Evolutionary conservation across 2,888 invertebrate genomes (phyloP), one percentile per base, ranked within the genome.

Genomic region (Drosophila quinaria): DNA sequence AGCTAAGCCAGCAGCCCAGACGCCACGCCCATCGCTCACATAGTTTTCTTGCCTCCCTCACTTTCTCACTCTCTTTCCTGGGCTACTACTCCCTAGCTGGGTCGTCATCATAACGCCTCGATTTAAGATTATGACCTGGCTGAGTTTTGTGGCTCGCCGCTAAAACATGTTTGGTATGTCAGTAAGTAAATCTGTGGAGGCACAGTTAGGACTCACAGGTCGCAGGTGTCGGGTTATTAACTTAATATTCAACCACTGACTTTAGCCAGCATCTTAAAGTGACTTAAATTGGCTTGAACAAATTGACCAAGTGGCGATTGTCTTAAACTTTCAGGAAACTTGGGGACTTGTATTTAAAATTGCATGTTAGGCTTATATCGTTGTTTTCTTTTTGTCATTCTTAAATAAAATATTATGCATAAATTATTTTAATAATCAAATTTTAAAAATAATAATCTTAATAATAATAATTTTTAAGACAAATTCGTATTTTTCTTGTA

Each of bases 51-150:
- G 17, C 15, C 37, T n/a, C 31, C 33, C 22, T 11, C 54, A 39
- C 25, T 39, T 50, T n/a, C 41, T 19, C 37, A 44, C 13, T 22
- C 35, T 10, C 15, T 51, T 1, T 22, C 22, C 13, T 13, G 22
- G 9, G 22, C 22, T 25, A n/a, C 6, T 22, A 9, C 25, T 39
- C 17, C 15, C 11, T 11, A 37, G 25, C 35, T 25, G 35, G 44
- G 50, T 51, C 62, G 63, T 60, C 82, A 64, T 86, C 81, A 87
- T 87, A 85, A 78, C 80, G 82, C 86, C 72, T 74, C 80, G 82
- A 89, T 89, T 86, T 81, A 81, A 80, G 86, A 81, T 82, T 89
- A 89, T 87, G 89, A 87, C 88, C 85, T 89, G 68, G 68, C 71
- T 73, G 78, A 86, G 87, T 88, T 80, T 79, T 88, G 89, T 77